Conservation (phyloP, 2,113 vertebrate genomes). For the Cercopithecus mona region DNA sequence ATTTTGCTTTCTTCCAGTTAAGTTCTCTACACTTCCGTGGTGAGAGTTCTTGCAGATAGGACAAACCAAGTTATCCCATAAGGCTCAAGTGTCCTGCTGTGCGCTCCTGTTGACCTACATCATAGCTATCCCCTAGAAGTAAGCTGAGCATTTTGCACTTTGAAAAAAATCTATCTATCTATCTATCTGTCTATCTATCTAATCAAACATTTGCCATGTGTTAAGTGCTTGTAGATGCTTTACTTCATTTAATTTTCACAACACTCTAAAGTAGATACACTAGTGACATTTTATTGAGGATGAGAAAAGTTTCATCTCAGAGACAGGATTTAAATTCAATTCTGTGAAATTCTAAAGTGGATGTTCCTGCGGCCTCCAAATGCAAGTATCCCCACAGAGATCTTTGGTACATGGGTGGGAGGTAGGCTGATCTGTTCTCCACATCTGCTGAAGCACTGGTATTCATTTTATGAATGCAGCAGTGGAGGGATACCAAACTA, state of each 20-base stretch:
- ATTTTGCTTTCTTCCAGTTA: background rate
- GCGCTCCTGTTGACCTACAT: background rate
- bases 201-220: background rate
- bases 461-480: background rate
- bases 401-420: background rate
- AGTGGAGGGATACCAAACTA: background rate
- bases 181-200: background rate
- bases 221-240: background rate
- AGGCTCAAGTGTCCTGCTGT: background rate
- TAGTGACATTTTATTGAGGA: background rate
- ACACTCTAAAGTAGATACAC: background rate
- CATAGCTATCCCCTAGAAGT: background rate
- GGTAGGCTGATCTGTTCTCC: background rate
- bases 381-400: background rate
- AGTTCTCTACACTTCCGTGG: background rate
- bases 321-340: background rate
- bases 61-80: background rate
- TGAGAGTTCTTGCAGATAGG: background rate
- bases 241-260: background rate
- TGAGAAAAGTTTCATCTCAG: slow-evolving; percentile 1
- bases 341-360: slow-evolving; percentile 16
- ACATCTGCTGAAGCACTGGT: accelerated
- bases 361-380: background rate
- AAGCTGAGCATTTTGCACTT: background rate
- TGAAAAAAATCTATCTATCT: background rate